Percentiles rank a stretch among this genome's conserved stretches.
phyloP scores from a whole-genome alignment of 2,113 vertebrate species.

The Dromiciops gliroides region DNA sequence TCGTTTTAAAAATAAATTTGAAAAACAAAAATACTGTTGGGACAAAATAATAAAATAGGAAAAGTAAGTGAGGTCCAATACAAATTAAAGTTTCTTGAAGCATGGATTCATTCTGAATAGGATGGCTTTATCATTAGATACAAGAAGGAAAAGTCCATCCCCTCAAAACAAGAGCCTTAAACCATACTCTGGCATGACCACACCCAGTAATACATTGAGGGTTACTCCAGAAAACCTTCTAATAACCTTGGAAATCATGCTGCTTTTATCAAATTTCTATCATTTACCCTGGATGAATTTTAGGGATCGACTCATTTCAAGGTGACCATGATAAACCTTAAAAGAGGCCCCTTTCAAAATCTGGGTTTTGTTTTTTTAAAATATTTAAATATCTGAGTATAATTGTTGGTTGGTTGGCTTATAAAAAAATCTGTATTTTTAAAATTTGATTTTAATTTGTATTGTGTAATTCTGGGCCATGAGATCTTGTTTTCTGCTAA shows the following conservation, averaged over 20 bases:
- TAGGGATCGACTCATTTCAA: neutral
- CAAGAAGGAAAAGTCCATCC: neutral
- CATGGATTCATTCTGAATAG: neutral
- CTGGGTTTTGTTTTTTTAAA: neutral
- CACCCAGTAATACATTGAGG: neutral
- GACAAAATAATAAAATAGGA: neutral
- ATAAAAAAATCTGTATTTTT: neutral
- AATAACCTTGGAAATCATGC: neutral
- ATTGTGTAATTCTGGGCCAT: neutral
- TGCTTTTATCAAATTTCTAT: neutral
- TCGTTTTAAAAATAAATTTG: conserved; percentile 41
- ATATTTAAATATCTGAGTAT: neutral
- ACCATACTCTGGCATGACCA: too few species aligned
- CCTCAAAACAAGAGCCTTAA: neutral
- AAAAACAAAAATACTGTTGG: neutral
- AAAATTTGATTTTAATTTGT: neutral
- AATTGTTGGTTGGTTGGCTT: neutral
- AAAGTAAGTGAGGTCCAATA: neutral
- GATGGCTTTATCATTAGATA: neutral
- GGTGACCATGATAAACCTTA: neutral
- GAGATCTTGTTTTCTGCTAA: neutral
- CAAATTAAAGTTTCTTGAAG: neutral
- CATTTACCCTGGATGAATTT: neutral
- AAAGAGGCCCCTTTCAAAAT: neutral
- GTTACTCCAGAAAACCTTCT: neutral